Base-by-base conservation (phyloP, 2,797 vertebrate genomes). In the Sebastes ruberrimus region DNA sequence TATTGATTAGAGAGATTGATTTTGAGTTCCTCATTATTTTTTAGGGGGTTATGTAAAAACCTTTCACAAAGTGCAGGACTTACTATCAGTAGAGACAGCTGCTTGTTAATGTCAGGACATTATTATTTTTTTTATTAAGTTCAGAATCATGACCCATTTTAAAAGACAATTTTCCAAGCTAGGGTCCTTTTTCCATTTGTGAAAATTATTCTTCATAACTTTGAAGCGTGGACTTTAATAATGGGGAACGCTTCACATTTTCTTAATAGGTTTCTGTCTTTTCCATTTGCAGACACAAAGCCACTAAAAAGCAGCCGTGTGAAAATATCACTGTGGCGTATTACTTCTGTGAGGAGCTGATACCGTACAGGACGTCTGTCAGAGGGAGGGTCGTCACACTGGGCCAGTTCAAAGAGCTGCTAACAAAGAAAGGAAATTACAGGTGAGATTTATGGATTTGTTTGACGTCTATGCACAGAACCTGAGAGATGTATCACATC, bases 351-450 rank as follows among this genome's bases (percentile, higher is more conserved):
- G 98, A 98, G 38, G 99, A 99, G 87, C 97, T 97, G 7, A 99
- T 99, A 76, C 99, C 99, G 0, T 99, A 99, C 95, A 96, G 97
- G 84, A 99, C 99, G 1, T 96, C 98, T 0, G 97, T 99, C 90
- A 96, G 96, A 85, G 98, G 98, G 20, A 97, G 97, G 0, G 94
- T 98, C 0, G 97, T 99, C 84, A 98, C 97, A 0, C 95, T 99
- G 89, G 97, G 98, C 81, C 98, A 99, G 94, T 99, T 99, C 92
- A 99, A 99, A 94, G 98, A 99, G 94, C 96, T 99, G 91, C 97
- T 99, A 33, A 99, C 99, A 76, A 99, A 99, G 97, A 99, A 98
- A 95, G 99, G 99, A 92, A 98, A 97, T 87, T 99, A 99, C 95
- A 97, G 98, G 99, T 99, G 84, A 92, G 88, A 20, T 4, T 32